Base-by-base conservation (phyloP, 2,888 invertebrate genomes). In the Linnaemya tessellans region DNA sequence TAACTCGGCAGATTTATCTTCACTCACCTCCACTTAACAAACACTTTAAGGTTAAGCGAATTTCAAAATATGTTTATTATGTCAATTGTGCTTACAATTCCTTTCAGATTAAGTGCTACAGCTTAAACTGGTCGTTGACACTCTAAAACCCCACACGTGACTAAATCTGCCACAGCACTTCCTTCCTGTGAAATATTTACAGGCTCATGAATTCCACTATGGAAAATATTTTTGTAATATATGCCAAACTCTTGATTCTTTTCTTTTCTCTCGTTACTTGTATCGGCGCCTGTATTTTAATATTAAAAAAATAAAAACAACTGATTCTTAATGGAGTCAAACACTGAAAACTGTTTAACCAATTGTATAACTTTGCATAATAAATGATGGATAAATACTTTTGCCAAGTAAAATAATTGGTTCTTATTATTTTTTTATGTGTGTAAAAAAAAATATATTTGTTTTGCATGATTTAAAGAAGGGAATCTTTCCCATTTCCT, bases 331-430 rank as follows among this genome's bases (percentile, higher is more conserved):
- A 54, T 54, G 51, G 22, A 54, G 51, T 54, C 10, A 54, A 54
- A 54, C 11, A 54, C 30, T 8, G 15, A 15, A 58, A 58, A 58
- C n/a, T 30, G 22, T 30, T 58, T 30, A 30, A n/a, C n/a, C 58
- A 58, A n/a, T 58, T 30, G 58, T 9, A 30, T 30, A n/a, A 58
- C n/a, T 58, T 58, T 58, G 58, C 58, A 58, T 58, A 30, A 58
- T 25, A 22, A 56, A 22, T 25, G 54, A 56, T 56, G 13, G 54
- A 58, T 58, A 58, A 30, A 58, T 30, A 30, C 25, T 56, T 56
- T 22, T n/a, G 58, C 22, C 15, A 30, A 58, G 0, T 8, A 13
- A 58, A 58, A 58, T 30, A 20, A 56, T 20, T 25, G 54, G 30
- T 9, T 7, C n/a, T 58, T 58, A n/a, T n/a, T n/a, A n/a, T n/a